Evolutionary conservation across 2,888 invertebrate genomes (phyloP), one percentile per base, ranked within the genome.

Genomic region (Harpagoxenus sublaevis): DNA sequence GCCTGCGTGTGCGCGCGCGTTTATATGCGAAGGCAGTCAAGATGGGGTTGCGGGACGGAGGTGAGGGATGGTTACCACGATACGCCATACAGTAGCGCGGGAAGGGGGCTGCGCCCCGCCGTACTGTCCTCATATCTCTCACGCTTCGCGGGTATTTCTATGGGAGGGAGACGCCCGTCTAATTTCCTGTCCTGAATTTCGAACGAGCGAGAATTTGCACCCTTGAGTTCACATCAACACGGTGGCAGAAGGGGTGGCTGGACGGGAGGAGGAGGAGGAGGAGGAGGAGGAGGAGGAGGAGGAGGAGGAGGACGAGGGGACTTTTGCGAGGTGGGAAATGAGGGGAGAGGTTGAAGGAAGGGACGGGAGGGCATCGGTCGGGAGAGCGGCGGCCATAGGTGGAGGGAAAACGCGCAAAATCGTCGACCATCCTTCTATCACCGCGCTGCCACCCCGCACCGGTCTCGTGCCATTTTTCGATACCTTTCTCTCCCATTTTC

Each of bases 101-200:
- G 60, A 71, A 70, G 65, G 45, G 74, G 65, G 45, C 18, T 48
- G 10, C 57, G 53, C 75, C 71, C 51, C 68, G 83, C 60, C 85
- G 85, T 75, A 84, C 86, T 89, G 83, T 89, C 91, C 91, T 90
- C 90, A 91, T 94, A 94, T 94, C 94, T 94, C 94, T 94, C 93
- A 93, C 94, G 94, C 94, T 94, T 94, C 92, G 94, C 91, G 94
- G 94, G 92, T 94, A 93, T 94, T 94, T 94, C 94, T 93, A 93
- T 93, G 93, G 92, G 91, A 90, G 92, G 92, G 92, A 93, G 93
- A 92, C 92, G 92, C 92, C 93, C 92, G 93, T 95, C 94, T 94
- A 95, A 95, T 94, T 95, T 95, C 94, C 94, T 94, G 94, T 93
- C 94, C 94, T 94, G 94, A 95, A 94, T 94, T 94, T 94, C 92